phyloP scores from a whole-genome alignment of 2,888 invertebrate species.

The Cosmia trapezina region DNA sequence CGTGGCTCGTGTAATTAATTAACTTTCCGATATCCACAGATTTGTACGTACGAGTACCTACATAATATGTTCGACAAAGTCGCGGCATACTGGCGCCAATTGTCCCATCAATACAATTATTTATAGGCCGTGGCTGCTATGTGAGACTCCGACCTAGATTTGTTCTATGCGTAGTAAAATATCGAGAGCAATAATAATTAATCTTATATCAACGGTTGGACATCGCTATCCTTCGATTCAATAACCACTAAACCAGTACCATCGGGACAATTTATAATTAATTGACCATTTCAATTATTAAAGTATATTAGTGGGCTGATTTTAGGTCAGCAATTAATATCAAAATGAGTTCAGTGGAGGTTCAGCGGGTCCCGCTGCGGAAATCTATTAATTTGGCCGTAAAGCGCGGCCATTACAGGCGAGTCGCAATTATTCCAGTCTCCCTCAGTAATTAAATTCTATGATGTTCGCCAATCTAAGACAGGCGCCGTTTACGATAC shows the following conservation, averaged over 20 bases:
- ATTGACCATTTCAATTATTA: slow-evolving; percentile 71
- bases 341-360: slow-evolving; percentile 77
- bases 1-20: slow-evolving; percentile 58
- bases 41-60: slow-evolving; percentile 28
- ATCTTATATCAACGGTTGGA: slow-evolving; percentile 50
- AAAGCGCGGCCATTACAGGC: slow-evolving; percentile 85
- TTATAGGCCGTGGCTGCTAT: slow-evolving; percentile 55
- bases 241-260: slow-evolving; percentile 45
- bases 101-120: slow-evolving; percentile 60
- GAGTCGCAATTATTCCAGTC: slow-evolving; percentile 87
- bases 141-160: slow-evolving; percentile 53
- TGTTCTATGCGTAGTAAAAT: slow-evolving; percentile 45
- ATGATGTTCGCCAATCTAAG: slow-evolving; percentile 88
- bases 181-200: slow-evolving; percentile 50
- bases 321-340: slow-evolving; percentile 84
- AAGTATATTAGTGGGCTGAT: slow-evolving; percentile 74
- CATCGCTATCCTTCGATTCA: slow-evolving; percentile 42
- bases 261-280: slow-evolving; percentile 59
- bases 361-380: slow-evolving; percentile 79
- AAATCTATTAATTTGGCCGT: slow-evolving; percentile 88
- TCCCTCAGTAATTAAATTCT: slow-evolving; percentile 88
- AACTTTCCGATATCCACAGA: slow-evolving; percentile 59
- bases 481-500: slow-evolving; percentile 87
- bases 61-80: slow-evolving; percentile 48
- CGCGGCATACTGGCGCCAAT: slow-evolving; percentile 63